Conservation (phyloP, 1,140 invertebrate genomes). For the Pararge aegeria region DNA sequence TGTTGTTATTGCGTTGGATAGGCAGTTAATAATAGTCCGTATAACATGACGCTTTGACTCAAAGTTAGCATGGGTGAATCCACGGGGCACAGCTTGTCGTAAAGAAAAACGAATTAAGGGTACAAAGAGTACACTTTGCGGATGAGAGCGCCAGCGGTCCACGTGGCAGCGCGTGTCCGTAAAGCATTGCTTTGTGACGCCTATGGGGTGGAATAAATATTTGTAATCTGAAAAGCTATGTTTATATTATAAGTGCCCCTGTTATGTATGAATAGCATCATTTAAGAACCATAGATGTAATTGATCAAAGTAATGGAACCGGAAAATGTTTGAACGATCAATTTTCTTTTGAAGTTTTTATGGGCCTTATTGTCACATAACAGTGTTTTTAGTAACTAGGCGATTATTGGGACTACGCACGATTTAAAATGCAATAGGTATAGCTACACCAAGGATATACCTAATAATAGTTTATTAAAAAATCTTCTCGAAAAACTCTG, state of each 20-base stretch:
- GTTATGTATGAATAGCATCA: slow-evolving; percentile 43
- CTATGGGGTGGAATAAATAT: slow-evolving; percentile 71
- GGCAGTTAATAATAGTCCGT: too few species aligned
- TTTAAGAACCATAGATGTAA: slow-evolving; percentile 37
- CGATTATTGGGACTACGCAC: too few species aligned
- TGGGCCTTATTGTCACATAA: too few species aligned
- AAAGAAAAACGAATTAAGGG: slow-evolving; percentile 25
- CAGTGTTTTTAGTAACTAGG: too few species aligned
- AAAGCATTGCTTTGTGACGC: slow-evolving; percentile 55
- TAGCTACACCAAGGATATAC: too few species aligned
- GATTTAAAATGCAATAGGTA: too few species aligned
- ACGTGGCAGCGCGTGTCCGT: slow-evolving; percentile 59
- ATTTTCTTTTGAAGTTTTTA: slow-evolving; percentile 17
- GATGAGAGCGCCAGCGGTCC: slow-evolving; percentile 42
- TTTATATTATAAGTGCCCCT: slow-evolving; percentile 44
- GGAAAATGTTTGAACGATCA: slow-evolving; percentile 25
- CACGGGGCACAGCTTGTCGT: too few species aligned
- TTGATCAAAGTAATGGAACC: slow-evolving; percentile 35
- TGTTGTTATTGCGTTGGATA: too few species aligned
- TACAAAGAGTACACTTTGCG: slow-evolving; percentile 39
- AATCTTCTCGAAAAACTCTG: too few species aligned
- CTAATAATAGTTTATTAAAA: too few species aligned
- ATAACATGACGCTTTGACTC: too few species aligned
- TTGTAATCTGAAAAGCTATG: slow-evolving; percentile 62
- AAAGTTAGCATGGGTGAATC: too few species aligned